A percentile compares a stretch with the other conserved stretches of the same genome.
These are phyloP conservation scores for Thamnaconus septentrionalis DNA, from an alignment of 2,113 vertebrate species.

Conservation along the genomic window DNA sequence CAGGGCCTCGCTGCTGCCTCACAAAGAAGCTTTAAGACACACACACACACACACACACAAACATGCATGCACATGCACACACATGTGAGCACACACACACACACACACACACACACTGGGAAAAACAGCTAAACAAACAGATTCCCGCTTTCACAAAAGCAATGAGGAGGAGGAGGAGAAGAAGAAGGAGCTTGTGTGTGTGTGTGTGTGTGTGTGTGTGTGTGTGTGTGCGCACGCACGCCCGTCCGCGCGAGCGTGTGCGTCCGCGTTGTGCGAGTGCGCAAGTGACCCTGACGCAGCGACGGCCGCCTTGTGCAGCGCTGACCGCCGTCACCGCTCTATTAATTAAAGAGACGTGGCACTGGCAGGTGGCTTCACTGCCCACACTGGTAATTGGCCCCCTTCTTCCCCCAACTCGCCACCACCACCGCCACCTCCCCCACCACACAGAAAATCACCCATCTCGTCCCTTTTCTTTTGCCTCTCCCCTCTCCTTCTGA, in stretches of 20 bases:
- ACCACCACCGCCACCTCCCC: no score
- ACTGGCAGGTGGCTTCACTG: slow-evolving; percentile 96
- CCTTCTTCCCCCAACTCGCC: slow-evolving; percentile 84
- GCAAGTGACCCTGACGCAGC: slow-evolving; percentile 86
- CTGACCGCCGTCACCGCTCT: slow-evolving; percentile 92
- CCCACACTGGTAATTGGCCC: slow-evolving; percentile 93
- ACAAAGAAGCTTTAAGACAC: slow-evolving; percentile 60
- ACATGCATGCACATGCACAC: not conserved
- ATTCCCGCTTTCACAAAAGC: slow-evolving; percentile 82
- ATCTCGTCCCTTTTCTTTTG: slow-evolving; percentile 64
- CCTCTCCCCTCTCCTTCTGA: no score
- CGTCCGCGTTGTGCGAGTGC: slow-evolving; percentile 47
- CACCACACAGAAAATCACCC: slow-evolving; percentile 52
- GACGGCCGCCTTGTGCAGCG: slow-evolving; percentile 88
- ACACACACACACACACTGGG: slow-evolving; percentile 22
- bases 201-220: slow-evolving; percentile 1
- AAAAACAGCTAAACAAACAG: slow-evolving; percentile 81
- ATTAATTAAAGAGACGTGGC: slow-evolving; percentile 94
- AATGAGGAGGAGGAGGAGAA: slow-evolving; percentile 83
- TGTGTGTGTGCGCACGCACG: slow-evolving; percentile 19
- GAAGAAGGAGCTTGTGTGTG: slow-evolving; percentile 15
- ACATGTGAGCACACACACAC: no score
- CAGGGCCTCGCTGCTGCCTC: slow-evolving; percentile 36
- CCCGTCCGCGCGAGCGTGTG: slow-evolving; percentile 1
- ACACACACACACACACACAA: not conserved